Conservation (phyloP, 1,140 invertebrate species). For the Brachionus sp. region DNA sequence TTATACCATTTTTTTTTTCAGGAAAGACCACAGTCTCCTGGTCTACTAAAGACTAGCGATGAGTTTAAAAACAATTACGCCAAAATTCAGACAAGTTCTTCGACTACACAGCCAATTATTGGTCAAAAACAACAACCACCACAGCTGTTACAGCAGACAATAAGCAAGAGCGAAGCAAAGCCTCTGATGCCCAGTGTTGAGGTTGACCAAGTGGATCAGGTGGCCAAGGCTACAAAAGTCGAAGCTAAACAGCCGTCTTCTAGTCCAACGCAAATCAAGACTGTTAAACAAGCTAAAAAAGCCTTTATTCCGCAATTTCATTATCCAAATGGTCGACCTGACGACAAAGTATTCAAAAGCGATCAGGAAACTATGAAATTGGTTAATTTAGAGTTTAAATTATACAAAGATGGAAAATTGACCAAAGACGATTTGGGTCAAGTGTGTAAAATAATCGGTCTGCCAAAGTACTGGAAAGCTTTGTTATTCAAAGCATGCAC, state of each 20-base stretch:
- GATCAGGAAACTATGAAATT: constrained; percentile 4
- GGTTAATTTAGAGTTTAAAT: constrained; percentile 2
- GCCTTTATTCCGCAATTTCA: constrained; percentile 38
- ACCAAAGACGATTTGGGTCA: constrained; percentile 13
- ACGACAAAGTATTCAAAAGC: constrained; percentile 13
- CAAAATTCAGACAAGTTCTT: constrained; percentile 2
- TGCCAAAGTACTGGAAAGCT: constrained; percentile 88
- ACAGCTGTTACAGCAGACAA: background rate
- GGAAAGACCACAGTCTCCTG: background rate
- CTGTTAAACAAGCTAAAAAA: background rate
- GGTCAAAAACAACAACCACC: constrained; percentile 32
- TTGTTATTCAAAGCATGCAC: constrained; percentile 76
- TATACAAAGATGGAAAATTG: constrained; percentile 34
- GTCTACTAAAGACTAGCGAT: background rate
- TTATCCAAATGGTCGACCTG: constrained; percentile 25
- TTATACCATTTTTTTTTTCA: background rate
- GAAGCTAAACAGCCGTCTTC: background rate
- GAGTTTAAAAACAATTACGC: background rate
- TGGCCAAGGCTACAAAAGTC: background rate
- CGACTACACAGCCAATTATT: background rate
- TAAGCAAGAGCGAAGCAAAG: background rate
- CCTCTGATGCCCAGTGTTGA: background rate
- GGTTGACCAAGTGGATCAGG: background rate
- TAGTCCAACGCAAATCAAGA: background rate
- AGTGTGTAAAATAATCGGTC: constrained; percentile 47